Evolutionary conservation across 2,888 invertebrate genomes (phyloP).

Genomic region (Hirtodrosophila cameraria): DNA sequence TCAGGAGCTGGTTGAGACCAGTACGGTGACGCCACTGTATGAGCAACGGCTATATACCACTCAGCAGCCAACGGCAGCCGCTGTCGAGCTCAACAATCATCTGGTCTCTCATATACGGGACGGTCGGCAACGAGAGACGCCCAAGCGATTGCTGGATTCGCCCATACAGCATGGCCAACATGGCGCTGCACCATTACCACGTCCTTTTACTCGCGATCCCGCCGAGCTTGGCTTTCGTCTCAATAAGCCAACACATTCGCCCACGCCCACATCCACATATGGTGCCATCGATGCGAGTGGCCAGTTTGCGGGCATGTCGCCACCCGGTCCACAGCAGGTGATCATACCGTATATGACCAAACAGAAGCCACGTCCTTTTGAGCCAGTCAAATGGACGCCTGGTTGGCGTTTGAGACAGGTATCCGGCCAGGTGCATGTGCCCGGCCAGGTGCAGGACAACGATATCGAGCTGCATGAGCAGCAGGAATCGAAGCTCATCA

Average conservation of each 20-base stretch:
- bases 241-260: conserved; percentile 52
- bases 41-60: conserved; percentile 44
- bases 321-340: conserved; percentile 87
- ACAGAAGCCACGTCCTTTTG: conserved; percentile 86
- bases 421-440: conserved; percentile 46
- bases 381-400: conserved; percentile 74
- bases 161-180: conserved; percentile 84
- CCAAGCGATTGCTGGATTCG: conserved; percentile 85
- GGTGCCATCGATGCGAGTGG: conserved; percentile 83
- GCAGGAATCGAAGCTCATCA: conserved; percentile 84
- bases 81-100: conserved; percentile 62
- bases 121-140: conserved; percentile 79
- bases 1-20: conserved; percentile 45
- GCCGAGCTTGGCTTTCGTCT: conserved; percentile 74
- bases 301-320: conserved; percentile 80
- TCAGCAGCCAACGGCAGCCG: conserved; percentile 31
- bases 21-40: conserved; percentile 34
- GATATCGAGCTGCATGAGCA: conserved; percentile 85
- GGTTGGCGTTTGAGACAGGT: conserved; percentile 26
- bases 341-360: conserved; percentile 92
- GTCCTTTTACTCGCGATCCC: conserved; percentile 85
- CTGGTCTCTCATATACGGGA: conserved; percentile 33
- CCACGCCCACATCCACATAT: conserved; percentile 82
- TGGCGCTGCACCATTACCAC: conserved; percentile 80
- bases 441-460: conserved; percentile 60